Evolutionary conservation across 2,797 vertebrate genomes (phyloP), one percentile per base, ranked within the genome.

Genomic region (Pseudochaenichthys georgianus): DNA sequence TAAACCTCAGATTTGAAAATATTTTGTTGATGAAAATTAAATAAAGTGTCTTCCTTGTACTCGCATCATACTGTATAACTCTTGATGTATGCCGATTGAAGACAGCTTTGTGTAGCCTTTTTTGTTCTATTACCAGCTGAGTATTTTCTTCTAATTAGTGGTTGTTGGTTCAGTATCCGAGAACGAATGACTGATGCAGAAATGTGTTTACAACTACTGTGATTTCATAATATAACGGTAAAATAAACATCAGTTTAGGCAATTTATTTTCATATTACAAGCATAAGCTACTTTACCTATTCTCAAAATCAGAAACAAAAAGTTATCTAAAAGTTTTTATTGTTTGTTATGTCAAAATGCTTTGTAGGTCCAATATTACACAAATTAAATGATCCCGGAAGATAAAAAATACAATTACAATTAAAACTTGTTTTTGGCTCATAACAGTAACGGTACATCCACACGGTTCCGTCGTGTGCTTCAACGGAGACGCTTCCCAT

Each of bases 41-140:
- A 43, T 3, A 28, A 75, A 51, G 4, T 45, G 48, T 41, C 10
- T 63, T 13, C 17, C 11, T 41, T 53, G 52, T 2, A 23, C 58
- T 13, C 53, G 19, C 31, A 19, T 16, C 10, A 15, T 15, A 28
- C 28, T 28, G 28, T 28, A 50, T 65, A 1, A 45, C 17, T 65
- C 21, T 8, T 50, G 23, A 41, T 28, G 42, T 42, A 12, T 21
- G 52, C 23, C 23, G 17, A 60, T 46, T 54, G 46, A 48, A 42
- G 64, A 28, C 3, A 47, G 11, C 15, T 43, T 43, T 73, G 11
- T 16, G 52, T 9, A 28, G 48, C 31, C 6, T 42, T 61, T 50
- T 62, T 52, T 59, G 21, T 53, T 55, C 42, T 55, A 16, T 16
- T 15, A 41, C 55, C 42, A 75, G 73, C 58, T 63, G 45, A 63